phyloP scores from a whole-genome alignment of 2,797 vertebrate genomes.

The Hemibagrus guttatus region DNA sequence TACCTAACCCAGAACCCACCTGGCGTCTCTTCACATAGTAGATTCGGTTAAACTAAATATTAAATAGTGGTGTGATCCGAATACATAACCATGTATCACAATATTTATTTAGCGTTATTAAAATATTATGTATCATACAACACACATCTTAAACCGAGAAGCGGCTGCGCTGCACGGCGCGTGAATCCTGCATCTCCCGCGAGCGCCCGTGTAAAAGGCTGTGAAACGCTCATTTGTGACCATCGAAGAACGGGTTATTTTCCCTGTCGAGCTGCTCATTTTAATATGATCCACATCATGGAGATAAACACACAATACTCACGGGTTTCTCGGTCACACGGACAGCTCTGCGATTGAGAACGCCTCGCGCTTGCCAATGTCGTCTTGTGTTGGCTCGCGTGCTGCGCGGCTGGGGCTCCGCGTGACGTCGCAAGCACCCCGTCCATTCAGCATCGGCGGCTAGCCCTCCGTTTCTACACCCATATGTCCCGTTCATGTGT shows the following conservation, averaged over 20 bases:
- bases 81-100: neutral
- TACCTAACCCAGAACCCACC: neutral
- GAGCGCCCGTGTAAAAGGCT: conserved; percentile 6
- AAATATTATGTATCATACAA: neutral
- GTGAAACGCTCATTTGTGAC: conserved; percentile 12
- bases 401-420: conserved; percentile 77
- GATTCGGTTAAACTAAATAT: conserved; percentile 2
- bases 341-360: conserved; percentile 53
- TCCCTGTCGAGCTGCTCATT: neutral
- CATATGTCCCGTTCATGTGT: conserved; percentile 73
- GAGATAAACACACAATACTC: conserved; percentile 63
- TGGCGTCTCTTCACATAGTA: neutral
- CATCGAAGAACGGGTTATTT: neutral
- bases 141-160: neutral
- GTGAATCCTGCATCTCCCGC: neutral
- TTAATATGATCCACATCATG: neutral
- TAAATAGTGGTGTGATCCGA: neutral
- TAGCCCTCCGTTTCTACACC: conserved; percentile 69
- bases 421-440: conserved; percentile 82
- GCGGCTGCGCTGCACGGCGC: neutral
- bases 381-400: conserved; percentile 68
- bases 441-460: conserved; percentile 84
- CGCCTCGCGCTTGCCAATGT: conserved; percentile 65
- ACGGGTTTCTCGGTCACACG: conserved; percentile 58
- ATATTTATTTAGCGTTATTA: neutral